These are phyloP conservation scores for Graptemys geographica DNA, from an alignment of 2,797 vertebrate genomes.

Conservation along the genomic window DNA sequence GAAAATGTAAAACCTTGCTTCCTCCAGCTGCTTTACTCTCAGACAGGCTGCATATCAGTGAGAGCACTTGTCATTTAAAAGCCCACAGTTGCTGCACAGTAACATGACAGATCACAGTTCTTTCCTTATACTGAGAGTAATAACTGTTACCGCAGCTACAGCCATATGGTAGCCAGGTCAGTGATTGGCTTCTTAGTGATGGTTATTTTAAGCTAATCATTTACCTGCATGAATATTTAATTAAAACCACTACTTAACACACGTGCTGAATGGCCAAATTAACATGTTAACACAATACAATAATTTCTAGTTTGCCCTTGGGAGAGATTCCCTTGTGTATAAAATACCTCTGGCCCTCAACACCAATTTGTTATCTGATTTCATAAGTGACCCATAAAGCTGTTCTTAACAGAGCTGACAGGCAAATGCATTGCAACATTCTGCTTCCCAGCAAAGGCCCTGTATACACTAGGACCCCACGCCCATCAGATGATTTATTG, in stretches of 20 bases:
- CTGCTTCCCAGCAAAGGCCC: background rate
- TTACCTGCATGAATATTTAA: background rate
- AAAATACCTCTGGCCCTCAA: background rate
- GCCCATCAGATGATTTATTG: rapidly evolving
- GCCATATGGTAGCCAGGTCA: background rate
- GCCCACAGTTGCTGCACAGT: background rate
- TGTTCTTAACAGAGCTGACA: background rate
- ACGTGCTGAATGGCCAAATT: background rate
- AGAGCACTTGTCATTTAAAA: rapidly evolving
- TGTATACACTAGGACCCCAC: rapidly evolving
- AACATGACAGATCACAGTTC: rapidly evolving
- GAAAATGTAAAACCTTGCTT: background rate
- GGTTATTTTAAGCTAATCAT: background rate
- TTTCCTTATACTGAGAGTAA: background rate
- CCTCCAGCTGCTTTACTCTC: background rate
- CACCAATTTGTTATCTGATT: background rate
- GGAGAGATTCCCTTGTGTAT: background rate
- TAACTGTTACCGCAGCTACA: background rate
- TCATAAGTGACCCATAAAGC: background rate
- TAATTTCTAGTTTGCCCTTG: background rate
- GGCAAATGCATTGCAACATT: background rate
- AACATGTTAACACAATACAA: background rate
- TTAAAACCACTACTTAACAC: background rate
- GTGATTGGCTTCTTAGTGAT: background rate
- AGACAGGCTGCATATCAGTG: background rate